Evolutionary conservation across 1,140 invertebrate species (phyloP).

Genomic region (Lepidurus arcticus): DNA sequence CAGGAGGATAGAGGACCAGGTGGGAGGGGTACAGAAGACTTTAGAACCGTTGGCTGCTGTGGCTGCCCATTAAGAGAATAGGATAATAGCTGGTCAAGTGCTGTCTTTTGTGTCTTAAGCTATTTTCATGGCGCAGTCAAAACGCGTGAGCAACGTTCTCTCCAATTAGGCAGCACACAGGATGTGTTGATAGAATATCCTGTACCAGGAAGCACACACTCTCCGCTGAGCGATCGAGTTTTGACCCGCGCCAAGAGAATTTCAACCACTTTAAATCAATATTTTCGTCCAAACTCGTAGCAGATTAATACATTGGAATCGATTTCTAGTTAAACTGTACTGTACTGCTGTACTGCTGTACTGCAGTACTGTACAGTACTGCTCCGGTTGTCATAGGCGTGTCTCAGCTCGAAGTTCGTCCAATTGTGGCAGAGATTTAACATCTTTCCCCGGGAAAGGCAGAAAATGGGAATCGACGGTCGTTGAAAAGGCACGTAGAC

Average conservation of each 20-base stretch:
- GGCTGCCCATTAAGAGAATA: background rate
- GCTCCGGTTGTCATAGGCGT: no score
- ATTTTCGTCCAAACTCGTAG: no score
- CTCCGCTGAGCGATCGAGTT: background rate
- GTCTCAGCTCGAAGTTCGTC: no score
- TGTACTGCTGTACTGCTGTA: no score
- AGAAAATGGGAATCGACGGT: no score
- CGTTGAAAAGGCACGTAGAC: no score
- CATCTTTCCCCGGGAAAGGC: no score
- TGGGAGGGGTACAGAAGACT: background rate
- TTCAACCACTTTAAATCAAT: no score
- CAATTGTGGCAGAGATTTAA: no score
- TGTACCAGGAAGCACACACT: background rate
- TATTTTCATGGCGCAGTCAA: background rate
- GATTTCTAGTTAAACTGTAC: no score
- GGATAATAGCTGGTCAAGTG: slow-evolving; percentile 3
- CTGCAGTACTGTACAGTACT: no score
- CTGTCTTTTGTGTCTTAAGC: background rate
- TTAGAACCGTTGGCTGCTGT: background rate
- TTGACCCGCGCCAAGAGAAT: background rate
- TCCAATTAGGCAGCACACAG: slow-evolving; percentile 8
- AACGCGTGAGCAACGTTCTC: background rate
- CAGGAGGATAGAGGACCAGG: background rate
- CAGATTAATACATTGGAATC: no score
- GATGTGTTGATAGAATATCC: slow-evolving; percentile 19